Percentiles rank a stretch among this genome's conserved stretches.
Evolutionary conservation across 2,888 invertebrate species (phyloP).

Genomic region (Abrostola triplasia): DNA sequence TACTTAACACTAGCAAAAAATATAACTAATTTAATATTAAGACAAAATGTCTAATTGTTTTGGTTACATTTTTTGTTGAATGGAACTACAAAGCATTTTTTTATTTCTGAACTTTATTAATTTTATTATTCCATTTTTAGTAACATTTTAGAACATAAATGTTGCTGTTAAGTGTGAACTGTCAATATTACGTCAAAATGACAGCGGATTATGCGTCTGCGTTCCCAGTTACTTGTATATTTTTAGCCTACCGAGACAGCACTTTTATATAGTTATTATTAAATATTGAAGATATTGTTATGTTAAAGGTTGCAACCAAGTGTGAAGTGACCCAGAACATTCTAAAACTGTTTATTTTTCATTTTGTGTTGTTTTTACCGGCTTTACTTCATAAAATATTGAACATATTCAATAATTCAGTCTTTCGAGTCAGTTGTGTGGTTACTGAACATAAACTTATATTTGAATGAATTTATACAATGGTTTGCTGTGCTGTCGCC

Average conservation of each 20-base stretch:
- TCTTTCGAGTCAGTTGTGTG: too few species aligned
- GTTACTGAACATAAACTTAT: too few species aligned
- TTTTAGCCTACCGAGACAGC: slow-evolving; percentile 10
- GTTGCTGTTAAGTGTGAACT: neutral
- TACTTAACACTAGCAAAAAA: too few species aligned
- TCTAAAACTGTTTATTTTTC: slow-evolving; percentile 21
- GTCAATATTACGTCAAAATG: neutral
- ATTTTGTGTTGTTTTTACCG: slow-evolving; percentile 7
- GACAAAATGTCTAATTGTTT: too few species aligned
- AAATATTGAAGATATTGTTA: neutral
- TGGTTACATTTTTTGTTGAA: too few species aligned
- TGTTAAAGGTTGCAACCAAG: slow-evolving; percentile 8
- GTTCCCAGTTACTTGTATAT: neutral
- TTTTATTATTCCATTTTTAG: too few species aligned
- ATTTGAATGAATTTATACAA: slow-evolving; percentile 42
- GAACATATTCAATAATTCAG: neutral
- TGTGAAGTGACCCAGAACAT: neutral
- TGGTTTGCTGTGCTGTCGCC: slow-evolving; percentile 79
- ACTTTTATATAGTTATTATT: neutral
- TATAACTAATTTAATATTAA: too few species aligned
- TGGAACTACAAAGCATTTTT: too few species aligned
- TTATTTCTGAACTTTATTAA: too few species aligned
- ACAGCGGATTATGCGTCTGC: slow-evolving; percentile 1
- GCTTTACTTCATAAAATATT: neutral
- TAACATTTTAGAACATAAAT: too few species aligned